These are phyloP conservation scores for Helostoma temminkii DNA, from an alignment of 2,797 vertebrate genomes.

Conservation along the genomic window DNA sequence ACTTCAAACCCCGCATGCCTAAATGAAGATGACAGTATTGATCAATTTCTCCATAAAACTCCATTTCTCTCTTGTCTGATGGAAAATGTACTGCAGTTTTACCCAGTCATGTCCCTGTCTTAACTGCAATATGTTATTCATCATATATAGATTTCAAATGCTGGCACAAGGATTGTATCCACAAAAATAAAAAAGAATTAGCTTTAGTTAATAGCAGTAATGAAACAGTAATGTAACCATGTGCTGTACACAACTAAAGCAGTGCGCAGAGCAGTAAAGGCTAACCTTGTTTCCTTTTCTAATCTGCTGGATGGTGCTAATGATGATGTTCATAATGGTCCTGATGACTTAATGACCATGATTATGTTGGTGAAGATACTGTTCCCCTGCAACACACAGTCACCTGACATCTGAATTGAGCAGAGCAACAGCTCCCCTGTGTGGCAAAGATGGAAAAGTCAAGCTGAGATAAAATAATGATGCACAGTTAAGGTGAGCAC, in stretches of 20 bases:
- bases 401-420: background rate
- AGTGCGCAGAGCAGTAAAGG: background rate
- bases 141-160: background rate
- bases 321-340: slow-evolving; percentile 19
- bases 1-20: slow-evolving; percentile 38
- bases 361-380: slow-evolving; percentile 18
- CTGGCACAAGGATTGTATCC: background rate
- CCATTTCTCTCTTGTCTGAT: slow-evolving; percentile 16
- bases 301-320: slow-evolving; percentile 42
- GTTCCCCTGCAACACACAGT: slow-evolving; percentile 35
- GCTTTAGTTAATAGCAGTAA: background rate
- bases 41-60: slow-evolving; percentile 28
- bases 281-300: slow-evolving; percentile 17
- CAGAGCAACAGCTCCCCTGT: slow-evolving; percentile 49
- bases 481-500: too few relatives aligned
- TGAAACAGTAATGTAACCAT: background rate
- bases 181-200: background rate
- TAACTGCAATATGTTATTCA: slow-evolving; percentile 10
- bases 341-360: slow-evolving; percentile 12
- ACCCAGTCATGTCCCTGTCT: slow-evolving; percentile 23
- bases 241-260: slow-evolving; percentile 2
- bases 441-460: slow-evolving; percentile 20
- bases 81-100: slow-evolving; percentile 42
- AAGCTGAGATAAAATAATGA: background rate
- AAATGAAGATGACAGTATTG: slow-evolving; percentile 54